Base-by-base conservation (phyloP, 2,113 vertebrate genomes). In the Scytalopus superciliaris region DNA sequence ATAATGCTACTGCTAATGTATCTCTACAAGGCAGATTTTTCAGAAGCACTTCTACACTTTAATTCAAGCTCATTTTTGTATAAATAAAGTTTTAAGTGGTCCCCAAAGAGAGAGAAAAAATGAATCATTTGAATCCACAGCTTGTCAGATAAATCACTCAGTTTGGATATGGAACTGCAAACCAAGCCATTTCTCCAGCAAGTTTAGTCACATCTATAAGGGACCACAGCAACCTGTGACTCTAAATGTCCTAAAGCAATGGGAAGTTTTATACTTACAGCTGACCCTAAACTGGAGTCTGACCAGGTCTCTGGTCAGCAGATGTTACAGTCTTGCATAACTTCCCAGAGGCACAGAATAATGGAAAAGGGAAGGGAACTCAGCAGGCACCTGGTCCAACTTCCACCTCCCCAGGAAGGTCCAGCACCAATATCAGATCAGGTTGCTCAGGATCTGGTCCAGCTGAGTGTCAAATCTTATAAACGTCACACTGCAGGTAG, bases 11-110 rank as follows among this genome's bases (percentile, higher is more conserved):
- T 39, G 57, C 49, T 85, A 53, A 87, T 21, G n/a, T 72, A 92
- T 78, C 2, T 72, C 70, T 64, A 62, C 45, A 50, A 25, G 62
- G 57, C 12, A 89, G 84, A 79, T 84, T 60, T 84, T 91, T 55
- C 56, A 91, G 74, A 92, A 95, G 57, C 44, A 82, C 50, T 78
- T 89, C 53, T 66, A 22, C 22, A 30, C 21, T 79, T 67, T 37
- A 78, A 81, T 84, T 77, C 52, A 68, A 93, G 63, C 57, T 83
- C 75, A 57, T 70, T 96, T 85, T 93, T 88, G 33, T 57, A 60
- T 66, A 95, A 96, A 89, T 79, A 62, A 94, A 73, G 67, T 66
- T 94, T 81, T 37, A 83, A 95, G 31, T 82, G 37, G 27, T 76
- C 74, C 53, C 63, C 16, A 67, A 77, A 76, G 49, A 87, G 15